Conservation (phyloP, 2,113 vertebrate species). For the Bungarus multicinctus region DNA sequence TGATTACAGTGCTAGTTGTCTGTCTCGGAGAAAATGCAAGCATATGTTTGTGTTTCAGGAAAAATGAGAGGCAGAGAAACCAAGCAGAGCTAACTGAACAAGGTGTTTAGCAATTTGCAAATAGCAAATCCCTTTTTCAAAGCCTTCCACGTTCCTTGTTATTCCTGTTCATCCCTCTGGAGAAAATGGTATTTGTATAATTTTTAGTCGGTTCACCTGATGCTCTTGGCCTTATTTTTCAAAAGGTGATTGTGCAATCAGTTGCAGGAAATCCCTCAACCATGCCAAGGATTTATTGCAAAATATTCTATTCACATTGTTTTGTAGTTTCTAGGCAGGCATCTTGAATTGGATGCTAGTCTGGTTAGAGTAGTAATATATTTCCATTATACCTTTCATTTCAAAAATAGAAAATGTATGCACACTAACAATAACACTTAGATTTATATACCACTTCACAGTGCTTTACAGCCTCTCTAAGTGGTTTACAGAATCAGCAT, state of each 20-base stretch:
- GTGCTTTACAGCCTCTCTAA: too few relatives aligned
- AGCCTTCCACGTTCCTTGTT: background rate
- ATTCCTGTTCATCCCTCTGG: background rate
- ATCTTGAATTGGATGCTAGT: background rate
- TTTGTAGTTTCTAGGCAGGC: background rate
- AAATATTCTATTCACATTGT: background rate
- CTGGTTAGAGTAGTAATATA: background rate
- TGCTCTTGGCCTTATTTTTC: background rate
- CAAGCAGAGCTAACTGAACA: background rate
- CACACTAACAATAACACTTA: too few relatives aligned
- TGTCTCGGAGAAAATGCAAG: background rate
- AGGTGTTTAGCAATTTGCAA: background rate
- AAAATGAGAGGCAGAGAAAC: background rate
- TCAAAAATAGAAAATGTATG: too few relatives aligned
- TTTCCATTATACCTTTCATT: background rate
- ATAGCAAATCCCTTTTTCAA: background rate
- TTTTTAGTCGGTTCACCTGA: background rate
- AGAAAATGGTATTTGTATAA: background rate
- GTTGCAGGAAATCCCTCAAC: background rate
- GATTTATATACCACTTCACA: too few relatives aligned
- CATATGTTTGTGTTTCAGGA: background rate
- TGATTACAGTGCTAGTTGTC: background rate
- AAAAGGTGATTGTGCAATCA: background rate
- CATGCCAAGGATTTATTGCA: background rate
- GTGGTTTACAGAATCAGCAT: too few relatives aligned